These are phyloP conservation scores for Myrmecophaga tridactyla DNA, from an alignment of 2,113 vertebrate species.

Conservation along the genomic window DNA sequence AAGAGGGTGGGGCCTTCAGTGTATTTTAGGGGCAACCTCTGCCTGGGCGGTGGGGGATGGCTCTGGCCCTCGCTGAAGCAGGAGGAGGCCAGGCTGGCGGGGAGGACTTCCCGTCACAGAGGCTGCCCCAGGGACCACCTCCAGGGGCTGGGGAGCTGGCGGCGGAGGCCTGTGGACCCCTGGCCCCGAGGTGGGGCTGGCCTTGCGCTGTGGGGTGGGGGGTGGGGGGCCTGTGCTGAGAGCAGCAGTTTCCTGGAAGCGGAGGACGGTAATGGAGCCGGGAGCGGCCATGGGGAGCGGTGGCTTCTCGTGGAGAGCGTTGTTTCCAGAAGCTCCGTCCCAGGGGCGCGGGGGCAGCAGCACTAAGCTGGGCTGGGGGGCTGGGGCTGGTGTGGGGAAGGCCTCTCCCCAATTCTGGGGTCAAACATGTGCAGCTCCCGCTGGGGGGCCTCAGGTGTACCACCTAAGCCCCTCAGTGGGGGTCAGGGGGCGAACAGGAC, in stretches of 20 bases:
- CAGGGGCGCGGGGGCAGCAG: background rate
- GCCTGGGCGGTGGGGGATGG: background rate
- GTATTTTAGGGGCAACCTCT: background rate
- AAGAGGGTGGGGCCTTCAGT: background rate
- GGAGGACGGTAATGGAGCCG: background rate
- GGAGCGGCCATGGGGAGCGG: background rate
- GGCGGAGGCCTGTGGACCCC: background rate
- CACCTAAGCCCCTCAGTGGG: no score
- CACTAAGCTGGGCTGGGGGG: background rate
- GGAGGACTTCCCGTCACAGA: background rate
- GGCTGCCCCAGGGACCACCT: background rate
- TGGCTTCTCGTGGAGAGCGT: background rate
- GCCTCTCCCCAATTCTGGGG: no score
- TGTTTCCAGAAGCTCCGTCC: background rate
- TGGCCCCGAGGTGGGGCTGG: fast-evolving
- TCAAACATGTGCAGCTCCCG: no score
- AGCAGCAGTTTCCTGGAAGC: background rate
- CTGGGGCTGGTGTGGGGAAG: no score
- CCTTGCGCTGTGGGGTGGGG: background rate
- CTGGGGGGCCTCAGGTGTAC: no score
- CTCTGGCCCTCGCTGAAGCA: background rate
- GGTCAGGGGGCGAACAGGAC: no score
- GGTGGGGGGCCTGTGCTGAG: background rate
- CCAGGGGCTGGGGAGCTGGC: background rate
- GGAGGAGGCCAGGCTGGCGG: fast-evolving